phyloP scores from a whole-genome alignment of 1,140 invertebrate genomes.

The Conus betulinus region DNA sequence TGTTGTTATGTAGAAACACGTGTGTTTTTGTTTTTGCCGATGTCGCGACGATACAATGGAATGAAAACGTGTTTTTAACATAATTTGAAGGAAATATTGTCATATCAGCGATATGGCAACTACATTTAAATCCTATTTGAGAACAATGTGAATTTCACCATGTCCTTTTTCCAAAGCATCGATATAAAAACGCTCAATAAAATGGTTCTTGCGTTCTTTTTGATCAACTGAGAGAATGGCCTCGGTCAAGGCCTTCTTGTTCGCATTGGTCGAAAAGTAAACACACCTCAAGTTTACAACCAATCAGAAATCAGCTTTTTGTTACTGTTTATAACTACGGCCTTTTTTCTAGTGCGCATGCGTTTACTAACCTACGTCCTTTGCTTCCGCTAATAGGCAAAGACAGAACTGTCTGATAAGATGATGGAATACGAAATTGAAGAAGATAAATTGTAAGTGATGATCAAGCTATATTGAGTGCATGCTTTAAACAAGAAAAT shows the following conservation, averaged over 20 bases:
- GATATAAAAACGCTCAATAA: too few species aligned
- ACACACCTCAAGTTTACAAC: constrained; percentile 14
- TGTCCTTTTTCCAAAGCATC: too few species aligned
- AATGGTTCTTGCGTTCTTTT: not conserved
- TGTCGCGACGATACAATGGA: not conserved
- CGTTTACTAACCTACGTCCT: not conserved
- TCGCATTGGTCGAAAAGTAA: not conserved
- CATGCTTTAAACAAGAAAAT: too few species aligned
- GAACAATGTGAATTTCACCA: too few species aligned
- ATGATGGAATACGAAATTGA: constrained; percentile 63
- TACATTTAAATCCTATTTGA: too few species aligned
- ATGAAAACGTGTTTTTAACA: not conserved
- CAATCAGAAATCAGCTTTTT: not conserved
- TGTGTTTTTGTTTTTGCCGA: not conserved
- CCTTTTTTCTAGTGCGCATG: constrained; percentile 15
- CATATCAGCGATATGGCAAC: too few species aligned
- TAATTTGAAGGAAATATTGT: too few species aligned
- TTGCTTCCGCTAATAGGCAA: not conserved
- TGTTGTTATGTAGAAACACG: not conserved
- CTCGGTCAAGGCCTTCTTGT: not conserved
- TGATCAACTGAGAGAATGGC: not conserved
- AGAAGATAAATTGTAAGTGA: constrained; percentile 62
- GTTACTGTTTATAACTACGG: not conserved
- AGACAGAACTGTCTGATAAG: constrained; percentile 24
- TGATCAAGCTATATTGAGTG: too few species aligned